These are phyloP conservation scores for Poeciliopsis infans DNA, from an alignment of 2,797 vertebrate genomes.

Conservation along the genomic window DNA sequence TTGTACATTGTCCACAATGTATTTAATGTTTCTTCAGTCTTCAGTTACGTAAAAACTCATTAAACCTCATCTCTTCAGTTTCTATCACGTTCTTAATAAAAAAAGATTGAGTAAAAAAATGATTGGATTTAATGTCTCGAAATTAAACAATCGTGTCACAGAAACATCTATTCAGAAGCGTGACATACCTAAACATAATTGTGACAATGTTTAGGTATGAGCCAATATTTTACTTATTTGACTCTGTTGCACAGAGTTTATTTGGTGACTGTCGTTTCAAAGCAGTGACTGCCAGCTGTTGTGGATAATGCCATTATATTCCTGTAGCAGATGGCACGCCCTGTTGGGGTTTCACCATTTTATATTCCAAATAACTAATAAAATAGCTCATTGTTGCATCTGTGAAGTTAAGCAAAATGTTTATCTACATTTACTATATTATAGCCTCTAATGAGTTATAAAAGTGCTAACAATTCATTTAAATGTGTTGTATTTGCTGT, in stretches of 20 bases:
- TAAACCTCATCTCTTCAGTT: conserved; percentile 48
- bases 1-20: conserved; percentile 66
- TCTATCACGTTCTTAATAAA: conserved; percentile 71
- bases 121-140: conserved; percentile 5
- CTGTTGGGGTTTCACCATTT: conserved; percentile 6
- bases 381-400: conserved; percentile 20
- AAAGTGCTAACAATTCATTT: neutral
- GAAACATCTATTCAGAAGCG: conserved; percentile 4
- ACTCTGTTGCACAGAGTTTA: neutral
- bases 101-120: conserved; percentile 21
- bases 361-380: conserved; percentile 5
- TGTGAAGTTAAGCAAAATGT: conserved; percentile 4
- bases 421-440: conserved; percentile 1
- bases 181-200: neutral
- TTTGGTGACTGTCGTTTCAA: conserved; percentile 8
- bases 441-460: conserved; percentile 9
- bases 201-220: neutral
- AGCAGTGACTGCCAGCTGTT: conserved; percentile 35
- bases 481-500: neutral
- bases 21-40: conserved; percentile 72
- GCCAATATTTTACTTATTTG: neutral
- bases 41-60: conserved; percentile 46
- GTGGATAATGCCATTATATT: conserved; percentile 11
- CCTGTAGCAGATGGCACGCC: conserved; percentile 25
- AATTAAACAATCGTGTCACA: conserved; percentile 10